Evolutionary conservation across 2,888 invertebrate species (phyloP).

Genomic region (Lysandra bellargus): DNA sequence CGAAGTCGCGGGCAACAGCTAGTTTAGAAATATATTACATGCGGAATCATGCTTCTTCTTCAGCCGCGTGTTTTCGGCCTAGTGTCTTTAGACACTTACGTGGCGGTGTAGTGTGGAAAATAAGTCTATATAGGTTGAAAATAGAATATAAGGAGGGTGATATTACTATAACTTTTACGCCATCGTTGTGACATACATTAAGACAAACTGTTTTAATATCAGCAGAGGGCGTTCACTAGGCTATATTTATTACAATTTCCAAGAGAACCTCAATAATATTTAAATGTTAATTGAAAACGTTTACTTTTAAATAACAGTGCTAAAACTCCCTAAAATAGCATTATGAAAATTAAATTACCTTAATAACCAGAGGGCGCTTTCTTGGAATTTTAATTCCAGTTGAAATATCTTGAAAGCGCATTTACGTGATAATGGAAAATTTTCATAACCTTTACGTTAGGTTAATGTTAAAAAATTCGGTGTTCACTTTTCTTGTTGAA

Average conservation of each 20-base stretch:
- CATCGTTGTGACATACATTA: too few species aligned
- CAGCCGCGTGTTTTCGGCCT: too few species aligned
- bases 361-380: constrained; percentile 4
- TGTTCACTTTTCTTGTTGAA: background rate
- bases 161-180: too few species aligned
- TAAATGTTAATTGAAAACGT: background rate
- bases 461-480: background rate
- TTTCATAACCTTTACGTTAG: background rate
- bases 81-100: too few species aligned
- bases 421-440: background rate
- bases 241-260: background rate
- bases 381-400: background rate
- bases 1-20: too few species aligned
- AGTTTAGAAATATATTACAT: too few species aligned
- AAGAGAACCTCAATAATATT: background rate
- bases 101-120: too few species aligned
- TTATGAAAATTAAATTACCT: constrained; percentile 1
- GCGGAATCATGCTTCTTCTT: too few species aligned
- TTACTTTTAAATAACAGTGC: background rate
- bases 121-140: too few species aligned
- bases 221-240: background rate
- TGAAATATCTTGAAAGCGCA: background rate
- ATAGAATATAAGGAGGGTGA: too few species aligned
- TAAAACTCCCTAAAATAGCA: background rate
- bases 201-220: background rate